Evolutionary conservation across 2,113 vertebrate genomes (phyloP), one percentile per base, ranked within the genome.

Genomic region (Thryonomys swinderianus): DNA sequence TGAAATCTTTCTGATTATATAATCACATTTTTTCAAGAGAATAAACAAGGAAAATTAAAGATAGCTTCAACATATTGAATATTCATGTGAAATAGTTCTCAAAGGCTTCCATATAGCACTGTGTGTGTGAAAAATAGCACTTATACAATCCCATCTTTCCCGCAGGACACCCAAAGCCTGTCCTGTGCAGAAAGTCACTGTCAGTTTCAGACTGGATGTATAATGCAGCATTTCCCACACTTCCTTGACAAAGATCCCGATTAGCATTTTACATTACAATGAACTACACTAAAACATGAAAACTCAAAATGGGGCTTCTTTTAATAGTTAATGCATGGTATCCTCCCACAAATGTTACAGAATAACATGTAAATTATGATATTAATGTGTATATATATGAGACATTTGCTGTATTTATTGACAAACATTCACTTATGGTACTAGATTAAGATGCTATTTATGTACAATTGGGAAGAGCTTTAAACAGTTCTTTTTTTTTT

Each of bases 321-420:
- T 92, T 91, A 91, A 94, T 34, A 93, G 51, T 79, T 85, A 94
- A 91, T 51, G 94, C 62, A 93, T 7, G 21, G 30, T 59, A 10
- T 94, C 55, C 7, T 66, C 42, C 18, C 55, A 94, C 0, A 83
- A 78, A 76, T 30, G 0, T 76, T 34, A 73, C 53, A 69, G 23
- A 95, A 37, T 59, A 86, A 79, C 17, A 95, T 40, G 57, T 23
- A 93, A 81, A 37, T 57, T 80, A 92, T 81, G 17, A 62, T 34
- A 61, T n/a, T 89, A 90, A n/a, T n/a, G 91, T 93, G 42, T 25
- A 95, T 80, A 64, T 81, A 69, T 79, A 87, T 91, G 34, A 48
- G 25, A 74, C 11, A 48, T 80, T 73, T 93, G 30, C 25, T 94
- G 7, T 12, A 93, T 62, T 93, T 88, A 95, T 11, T 71, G 61